Evolutionary conservation across 2,888 invertebrate species (phyloP), one percentile per base, ranked within the genome.

Genomic region (Eristalis pertinax): DNA sequence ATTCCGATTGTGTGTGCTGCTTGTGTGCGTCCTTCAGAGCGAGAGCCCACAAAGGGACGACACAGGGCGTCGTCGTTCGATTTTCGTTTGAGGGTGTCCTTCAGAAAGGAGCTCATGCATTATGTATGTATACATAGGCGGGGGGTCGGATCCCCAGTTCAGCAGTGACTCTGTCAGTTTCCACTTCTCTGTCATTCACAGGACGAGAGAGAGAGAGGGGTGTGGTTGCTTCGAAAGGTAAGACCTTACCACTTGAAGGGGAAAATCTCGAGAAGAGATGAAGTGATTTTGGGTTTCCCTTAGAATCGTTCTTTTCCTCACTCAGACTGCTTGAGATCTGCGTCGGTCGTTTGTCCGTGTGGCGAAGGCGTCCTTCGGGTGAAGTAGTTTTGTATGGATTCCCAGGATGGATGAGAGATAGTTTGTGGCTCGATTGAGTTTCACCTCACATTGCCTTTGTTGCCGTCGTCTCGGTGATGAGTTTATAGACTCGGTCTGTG

Each of bases 31-130:
- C 76, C 81, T 81, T 80, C 73, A 68, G 35, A 50, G n/a, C n/a
- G 8, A 50, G 50, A 50, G 50, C 19, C n/a, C 50, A 26, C 26
- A 19, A 22, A 10, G 38, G 22, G 26, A 56, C 50, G 62, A 63
- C 63, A 81, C 76, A 67, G 69, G 77, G 85, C 64, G 26, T 22
- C 22, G 63, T 64, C 65, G 70, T 81, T 81, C 76, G 70, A 78
- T 73, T 72, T 63, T 72, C 50, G 15, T 65, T 43, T 58, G 43
- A 63, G 41, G 7, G 67, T 77, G 76, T 81, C 81, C 77, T 85
- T 85, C 74, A 26, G 43, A 74, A 67, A 19, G 74, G 60, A 84
- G 22, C 41, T 43, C 73, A 78, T 78, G 79, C 35, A 83, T 32
- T 58, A 58, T 29, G 35, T 38, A 38, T 60, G 32, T 10, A 32